Evolutionary conservation across 2,888 invertebrate species (phyloP).

Genomic region (Cyclophora punctaria): DNA sequence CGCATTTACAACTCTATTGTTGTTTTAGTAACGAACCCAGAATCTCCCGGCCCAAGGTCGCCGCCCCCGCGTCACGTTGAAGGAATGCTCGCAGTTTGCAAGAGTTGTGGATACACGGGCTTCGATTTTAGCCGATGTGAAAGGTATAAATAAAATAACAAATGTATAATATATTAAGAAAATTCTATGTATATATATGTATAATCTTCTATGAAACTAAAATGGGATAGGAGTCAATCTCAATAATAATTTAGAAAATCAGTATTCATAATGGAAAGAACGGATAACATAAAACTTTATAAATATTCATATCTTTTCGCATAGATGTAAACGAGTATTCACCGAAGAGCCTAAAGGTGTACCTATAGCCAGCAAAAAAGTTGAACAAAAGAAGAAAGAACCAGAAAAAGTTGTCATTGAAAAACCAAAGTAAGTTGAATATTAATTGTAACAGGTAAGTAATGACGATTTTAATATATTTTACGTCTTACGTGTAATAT

Average conservation of each 20-base stretch:
- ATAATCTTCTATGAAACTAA: too few species aligned
- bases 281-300: too few species aligned
- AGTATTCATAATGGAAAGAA: too few species aligned
- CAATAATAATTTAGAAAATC: too few species aligned
- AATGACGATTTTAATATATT: not conserved
- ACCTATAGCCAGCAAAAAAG: conserved; percentile 62
- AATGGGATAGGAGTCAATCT: too few species aligned
- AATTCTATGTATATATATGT: too few species aligned
- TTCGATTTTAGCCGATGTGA: conserved; percentile 87
- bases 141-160: conserved; percentile 47
- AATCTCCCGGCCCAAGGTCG: conserved; percentile 72
- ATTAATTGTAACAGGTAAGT: not conserved
- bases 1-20: not conserved
- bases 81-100: conserved; percentile 86
- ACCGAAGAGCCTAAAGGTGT: conserved; percentile 81
- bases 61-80: conserved; percentile 78
- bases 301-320: not conserved
- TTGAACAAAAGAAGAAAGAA: conserved; percentile 68
- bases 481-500: not conserved
- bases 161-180: too few species aligned
- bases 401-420: conserved; percentile 53
- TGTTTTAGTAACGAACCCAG: conserved; percentile 45
- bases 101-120: conserved; percentile 86
- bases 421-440: conserved; percentile 49
- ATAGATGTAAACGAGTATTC: conserved; percentile 80